These are phyloP conservation scores for Xestia sexstrigata DNA, from an alignment of 2,888 invertebrate genomes.

Conservation along the genomic window DNA sequence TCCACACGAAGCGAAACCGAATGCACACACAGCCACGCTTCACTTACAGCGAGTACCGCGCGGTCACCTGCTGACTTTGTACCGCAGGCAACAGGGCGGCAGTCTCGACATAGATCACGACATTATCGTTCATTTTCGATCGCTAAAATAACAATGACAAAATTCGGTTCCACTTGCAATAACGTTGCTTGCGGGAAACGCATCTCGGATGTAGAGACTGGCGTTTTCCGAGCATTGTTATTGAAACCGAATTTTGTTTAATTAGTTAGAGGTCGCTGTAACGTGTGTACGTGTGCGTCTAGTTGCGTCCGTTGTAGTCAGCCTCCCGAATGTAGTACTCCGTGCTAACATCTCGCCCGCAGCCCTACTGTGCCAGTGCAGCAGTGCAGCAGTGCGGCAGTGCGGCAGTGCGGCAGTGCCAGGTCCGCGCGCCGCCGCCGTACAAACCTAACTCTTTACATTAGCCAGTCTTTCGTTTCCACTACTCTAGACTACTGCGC, in stretches of 20 bases:
- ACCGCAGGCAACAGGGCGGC: background rate
- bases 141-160: no score
- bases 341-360: background rate
- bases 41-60: background rate
- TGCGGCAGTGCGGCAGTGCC: background rate
- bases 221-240: no score
- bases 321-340: background rate
- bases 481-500: conserved; percentile 82
- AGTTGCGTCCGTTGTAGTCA: background rate
- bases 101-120: no score
- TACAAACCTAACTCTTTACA: conserved; percentile 80
- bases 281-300: background rate
- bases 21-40: background rate
- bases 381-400: background rate
- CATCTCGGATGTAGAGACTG: no score
- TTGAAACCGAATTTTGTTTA: background rate
- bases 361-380: background rate
- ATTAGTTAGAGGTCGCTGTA: background rate
- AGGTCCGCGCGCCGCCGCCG: conserved; percentile 56
- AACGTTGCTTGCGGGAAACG: no score
- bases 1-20: background rate
- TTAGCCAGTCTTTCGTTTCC: conserved; percentile 90
- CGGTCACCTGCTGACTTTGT: no score
- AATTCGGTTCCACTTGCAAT: no score
- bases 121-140: no score